Evolutionary conservation across 2,888 invertebrate species (phyloP).

Genomic region (Sarcophaga variegata): DNA sequence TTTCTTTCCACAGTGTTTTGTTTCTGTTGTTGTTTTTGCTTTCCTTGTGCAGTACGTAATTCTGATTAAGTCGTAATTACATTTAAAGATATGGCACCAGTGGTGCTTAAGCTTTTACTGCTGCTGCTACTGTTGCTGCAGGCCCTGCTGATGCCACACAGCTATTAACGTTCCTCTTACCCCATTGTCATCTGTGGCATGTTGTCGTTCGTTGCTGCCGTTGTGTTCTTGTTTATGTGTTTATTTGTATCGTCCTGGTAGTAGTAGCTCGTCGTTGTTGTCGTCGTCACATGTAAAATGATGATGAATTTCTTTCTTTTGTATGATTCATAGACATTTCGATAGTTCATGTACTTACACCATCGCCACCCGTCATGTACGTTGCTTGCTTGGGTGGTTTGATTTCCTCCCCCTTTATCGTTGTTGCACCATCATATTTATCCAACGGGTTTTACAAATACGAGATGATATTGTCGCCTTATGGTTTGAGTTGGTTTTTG

Average conservation of each 20-base stretch:
- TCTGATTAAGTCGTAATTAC: slow-evolving; percentile 82
- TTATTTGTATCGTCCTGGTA: slow-evolving; percentile 59
- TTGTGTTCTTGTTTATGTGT: slow-evolving; percentile 63
- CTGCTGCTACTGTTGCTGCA: background rate
- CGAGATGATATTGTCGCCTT: slow-evolving; percentile 31
- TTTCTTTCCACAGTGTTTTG: background rate
- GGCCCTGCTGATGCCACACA: background rate
- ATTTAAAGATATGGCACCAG: slow-evolving; percentile 82
- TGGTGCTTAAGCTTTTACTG: slow-evolving; percentile 69
- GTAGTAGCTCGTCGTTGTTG: slow-evolving; percentile 30
- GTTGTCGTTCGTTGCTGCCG: slow-evolving; percentile 34
- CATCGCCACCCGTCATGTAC: slow-evolving; percentile 9
- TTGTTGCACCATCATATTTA: background rate
- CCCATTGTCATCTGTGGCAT: background rate
- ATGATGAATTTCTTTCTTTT: slow-evolving; percentile 78
- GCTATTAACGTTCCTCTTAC: background rate
- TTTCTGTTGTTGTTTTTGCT: slow-evolving; percentile 14
- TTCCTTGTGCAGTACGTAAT: slow-evolving; percentile 48
- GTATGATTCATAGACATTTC: slow-evolving; percentile 65
- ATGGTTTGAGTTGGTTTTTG: background rate
- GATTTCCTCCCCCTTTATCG: slow-evolving; percentile 45
- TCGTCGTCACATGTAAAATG: slow-evolving; percentile 47
- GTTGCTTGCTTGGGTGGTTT: slow-evolving; percentile 57
- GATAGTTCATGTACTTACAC: slow-evolving; percentile 49
- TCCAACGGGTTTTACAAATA: slow-evolving; percentile 44